Evolutionary conservation across 2,113 vertebrate genomes (phyloP), one percentile per base, ranked within the genome.

Genomic region (Lepisosteus osseus): DNA sequence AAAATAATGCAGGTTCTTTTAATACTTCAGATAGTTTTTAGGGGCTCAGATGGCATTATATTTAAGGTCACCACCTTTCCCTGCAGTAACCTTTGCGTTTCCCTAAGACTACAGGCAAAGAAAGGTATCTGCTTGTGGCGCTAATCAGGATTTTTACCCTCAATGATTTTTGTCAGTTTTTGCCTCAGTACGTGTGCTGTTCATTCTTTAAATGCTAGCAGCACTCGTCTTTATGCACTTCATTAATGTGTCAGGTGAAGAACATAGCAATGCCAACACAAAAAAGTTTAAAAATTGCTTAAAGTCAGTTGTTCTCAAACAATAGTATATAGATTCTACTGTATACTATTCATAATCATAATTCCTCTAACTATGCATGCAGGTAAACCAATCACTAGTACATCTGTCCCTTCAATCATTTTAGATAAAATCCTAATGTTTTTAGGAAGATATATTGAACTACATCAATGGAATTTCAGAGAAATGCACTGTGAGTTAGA

Each of bases 161-260:
- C 77, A 87, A 89, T 80, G 72, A 64, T 0, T 81, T 85, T 75
- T 86, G 83, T 84, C 84, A 84, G 80, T 80, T 87, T 84, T 76
- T 74, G 63, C 75, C 78, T 69, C 74, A 81, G 74, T 77, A 78
- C 75, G 62, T 77, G 81, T 70, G 77, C 80, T 74, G 76, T 75
- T 82, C 72, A 74, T 78, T 81, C 80, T 67, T 79, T 63, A 15
- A 15, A 59, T 12, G 68, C 6, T 71, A 75, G 77, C 61, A 65
- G 68, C 71, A 69, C 64, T 66, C 70, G 65, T 78, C 71, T 80
- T 79, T 77, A 17, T 41, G 64, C 72, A 7, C 65, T 76, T 83
- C 76, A 78, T 66, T 71, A 59, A 7, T 1, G 68, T 72, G 71
- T 0, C 17, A 75, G 64, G 72, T 72, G 72, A 41, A 75, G 69